phyloP scores from a whole-genome alignment of 2,888 invertebrate genomes.

The Leptopilina myrica region DNA sequence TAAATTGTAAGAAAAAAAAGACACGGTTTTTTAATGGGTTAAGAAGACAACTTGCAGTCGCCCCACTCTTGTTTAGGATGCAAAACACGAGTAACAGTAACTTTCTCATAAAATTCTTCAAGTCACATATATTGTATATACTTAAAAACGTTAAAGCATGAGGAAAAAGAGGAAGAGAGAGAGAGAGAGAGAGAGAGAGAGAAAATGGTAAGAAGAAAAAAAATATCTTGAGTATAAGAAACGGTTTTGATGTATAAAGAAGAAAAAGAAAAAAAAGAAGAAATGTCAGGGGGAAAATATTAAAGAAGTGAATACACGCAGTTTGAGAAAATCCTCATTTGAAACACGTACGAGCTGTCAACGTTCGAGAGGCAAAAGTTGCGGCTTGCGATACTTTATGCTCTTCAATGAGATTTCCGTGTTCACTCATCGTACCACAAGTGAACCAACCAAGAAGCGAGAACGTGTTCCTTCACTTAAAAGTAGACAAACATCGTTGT shows the following conservation, averaged over 20 bases:
- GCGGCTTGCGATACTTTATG: constrained; percentile 24
- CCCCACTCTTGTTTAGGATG: constrained; percentile 17
- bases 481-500: constrained; percentile 29
- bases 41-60: constrained; percentile 4
- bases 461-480: constrained; percentile 21
- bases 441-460: constrained; percentile 5
- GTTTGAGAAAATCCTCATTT: constrained; percentile 19
- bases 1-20: neutral
- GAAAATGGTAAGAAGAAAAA: neutral
- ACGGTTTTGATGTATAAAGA: neutral
- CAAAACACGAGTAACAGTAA: constrained; percentile 24
- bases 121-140: neutral
- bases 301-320: neutral
- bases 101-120: constrained; percentile 23
- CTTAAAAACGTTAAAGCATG: neutral
- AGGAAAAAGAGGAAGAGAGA: neutral
- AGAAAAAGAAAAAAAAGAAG: neutral
- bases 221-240: constrained; percentile 3
- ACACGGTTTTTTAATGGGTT: neutral
- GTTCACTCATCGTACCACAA: constrained; percentile 9
- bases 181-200: neutral
- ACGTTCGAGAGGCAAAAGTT: constrained; percentile 26
- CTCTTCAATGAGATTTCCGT: constrained; percentile 35
- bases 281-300: neutral
- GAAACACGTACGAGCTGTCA: constrained; percentile 19